Percentiles rank a stretch among this genome's conserved stretches.
Evolutionary conservation across 2,113 vertebrate species (phyloP).

Genomic region (Nycticebus coucang): DNA sequence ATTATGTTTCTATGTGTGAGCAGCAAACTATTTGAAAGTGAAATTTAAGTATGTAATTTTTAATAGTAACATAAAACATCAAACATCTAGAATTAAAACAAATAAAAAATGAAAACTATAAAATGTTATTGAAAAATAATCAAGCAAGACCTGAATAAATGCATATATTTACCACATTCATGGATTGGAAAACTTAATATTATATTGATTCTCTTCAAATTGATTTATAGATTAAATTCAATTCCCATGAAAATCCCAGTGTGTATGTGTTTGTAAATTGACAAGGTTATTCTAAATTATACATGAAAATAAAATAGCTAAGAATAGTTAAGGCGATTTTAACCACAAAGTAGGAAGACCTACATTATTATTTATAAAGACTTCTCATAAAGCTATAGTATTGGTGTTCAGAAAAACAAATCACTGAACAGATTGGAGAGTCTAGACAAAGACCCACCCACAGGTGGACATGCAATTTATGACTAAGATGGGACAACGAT

Average conservation of each 20-base stretch:
- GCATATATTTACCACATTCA: background rate
- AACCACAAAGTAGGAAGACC: background rate
- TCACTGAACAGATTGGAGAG: background rate
- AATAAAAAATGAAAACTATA: background rate
- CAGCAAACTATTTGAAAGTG: background rate
- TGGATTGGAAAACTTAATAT: conserved; percentile 2
- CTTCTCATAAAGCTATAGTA: background rate
- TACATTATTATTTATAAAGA: background rate
- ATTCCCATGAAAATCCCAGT: background rate
- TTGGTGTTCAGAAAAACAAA: background rate
- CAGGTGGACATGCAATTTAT: background rate
- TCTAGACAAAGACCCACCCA: background rate
- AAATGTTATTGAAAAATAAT: conserved; percentile 8
- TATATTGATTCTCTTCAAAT: background rate
- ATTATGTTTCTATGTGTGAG: background rate
- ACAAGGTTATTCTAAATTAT: background rate
- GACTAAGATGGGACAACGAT: background rate
- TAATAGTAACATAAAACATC: conserved; percentile 4
- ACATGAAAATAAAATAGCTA: background rate
- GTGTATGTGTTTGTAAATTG: background rate
- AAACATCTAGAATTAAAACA: background rate
- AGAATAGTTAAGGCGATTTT: background rate
- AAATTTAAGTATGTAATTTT: conserved; percentile 2
- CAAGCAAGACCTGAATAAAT: background rate
- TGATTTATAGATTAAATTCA: background rate